Base-by-base conservation (phyloP, 2,888 invertebrate species). In the Catocala nupta region DNA sequence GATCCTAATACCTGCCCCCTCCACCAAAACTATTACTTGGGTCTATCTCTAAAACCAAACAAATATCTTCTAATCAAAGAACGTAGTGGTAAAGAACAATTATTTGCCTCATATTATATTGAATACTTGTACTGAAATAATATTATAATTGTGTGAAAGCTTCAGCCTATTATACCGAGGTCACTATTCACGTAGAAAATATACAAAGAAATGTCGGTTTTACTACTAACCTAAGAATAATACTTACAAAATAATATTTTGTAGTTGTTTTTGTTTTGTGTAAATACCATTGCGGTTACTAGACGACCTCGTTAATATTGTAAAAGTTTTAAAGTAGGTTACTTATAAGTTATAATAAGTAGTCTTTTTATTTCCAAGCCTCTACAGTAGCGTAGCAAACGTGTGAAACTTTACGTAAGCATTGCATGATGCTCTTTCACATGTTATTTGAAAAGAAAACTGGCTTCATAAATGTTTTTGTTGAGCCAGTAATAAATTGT, bases 261-360 rank as follows among this genome's bases (percentile, higher is more conserved):
- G 10, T 12, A 59, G 52, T 67, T 70, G 64, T 69, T 70, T 75
- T 73, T 66, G 60, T 73, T 73, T 67, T 65, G 52, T 66, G 63
- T 66, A 70, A 66, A 70, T 66, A 69, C 67, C 63, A 55, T 12
- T 73, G 78, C 62, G 73, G 77, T 78, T 73, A 56, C 61, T 43
- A 60, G 63, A 54, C 59, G 62, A 9, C 54, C 64, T 66, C 48
- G 61, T 55, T 53, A 42, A 50, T 64, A 70, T 60, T 65, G 77
- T 78, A 75, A 78, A 77, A 69, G 73, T 73, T 68, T 49, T 10
- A 69, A 72, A 78, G 63, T 78, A 55, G 78, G 73, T 65, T 63
- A 66, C 13, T 63, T 61, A 58, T 58, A 49, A 43, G 50, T 57
- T 50, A 44, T 34, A 13, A 13, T 33, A 25, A 25, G 25, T 25